phyloP scores from a whole-genome alignment of 2,888 invertebrate species.

The Scelioninae gen. 1 region DNA sequence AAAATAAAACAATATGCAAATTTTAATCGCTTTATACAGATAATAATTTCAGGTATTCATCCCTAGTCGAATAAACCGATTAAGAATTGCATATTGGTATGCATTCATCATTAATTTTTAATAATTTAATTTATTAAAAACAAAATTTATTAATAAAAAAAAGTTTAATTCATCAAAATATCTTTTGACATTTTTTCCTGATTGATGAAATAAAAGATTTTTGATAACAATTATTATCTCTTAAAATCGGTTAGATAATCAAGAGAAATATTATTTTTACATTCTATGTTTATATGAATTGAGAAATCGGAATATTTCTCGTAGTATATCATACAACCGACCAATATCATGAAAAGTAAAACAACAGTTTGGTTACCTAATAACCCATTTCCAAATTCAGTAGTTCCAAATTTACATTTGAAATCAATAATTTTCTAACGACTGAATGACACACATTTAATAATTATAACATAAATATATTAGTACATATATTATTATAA shows the following conservation, averaged over 20 bases:
- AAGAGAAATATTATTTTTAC: conserved; percentile 5
- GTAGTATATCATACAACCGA: not conserved
- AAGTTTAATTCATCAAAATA: conserved; percentile 4
- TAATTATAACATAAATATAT: not conserved
- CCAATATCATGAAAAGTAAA: conserved; percentile 6
- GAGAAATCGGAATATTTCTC: no score
- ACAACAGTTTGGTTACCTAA: conserved; percentile 34
- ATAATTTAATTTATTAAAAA: not conserved
- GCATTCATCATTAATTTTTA: no score
- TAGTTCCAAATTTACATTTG: conserved; percentile 37
- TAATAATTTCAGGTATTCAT: conserved; percentile 26
- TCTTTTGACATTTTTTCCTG: not conserved
- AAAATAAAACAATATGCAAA: conserved; percentile 42
- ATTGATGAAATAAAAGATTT: no score
- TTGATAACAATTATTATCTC: no score
- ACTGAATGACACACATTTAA: conserved; percentile 2
- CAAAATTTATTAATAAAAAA: no score
- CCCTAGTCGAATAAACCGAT: conserved; percentile 27
- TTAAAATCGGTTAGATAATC: no score
- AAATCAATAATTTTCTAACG: conserved; percentile 32
- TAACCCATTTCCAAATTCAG: conserved; percentile 41
- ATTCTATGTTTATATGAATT: conserved; percentile 23
- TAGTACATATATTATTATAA: no score
- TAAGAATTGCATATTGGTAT: conserved; percentile 25
- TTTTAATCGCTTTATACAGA: conserved; percentile 36